Evolutionary conservation across 2,888 invertebrate genomes (phyloP).

Genomic region (Melieria omissa): DNA sequence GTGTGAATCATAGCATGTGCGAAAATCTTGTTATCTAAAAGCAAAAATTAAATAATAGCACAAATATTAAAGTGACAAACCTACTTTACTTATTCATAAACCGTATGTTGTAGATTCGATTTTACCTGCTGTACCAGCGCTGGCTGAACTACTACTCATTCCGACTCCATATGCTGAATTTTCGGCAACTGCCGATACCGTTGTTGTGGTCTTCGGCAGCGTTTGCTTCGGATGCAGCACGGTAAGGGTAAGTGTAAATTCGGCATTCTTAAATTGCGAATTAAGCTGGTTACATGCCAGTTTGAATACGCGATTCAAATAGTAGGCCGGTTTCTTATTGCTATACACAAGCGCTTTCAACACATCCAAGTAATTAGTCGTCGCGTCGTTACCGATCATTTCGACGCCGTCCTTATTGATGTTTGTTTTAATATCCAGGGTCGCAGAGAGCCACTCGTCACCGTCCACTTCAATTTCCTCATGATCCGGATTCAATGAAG

Average conservation of each 20-base stretch:
- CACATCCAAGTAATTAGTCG: slow-evolving; percentile 63
- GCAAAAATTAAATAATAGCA: background rate
- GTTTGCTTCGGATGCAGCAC: slow-evolving; percentile 83
- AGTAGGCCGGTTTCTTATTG: slow-evolving; percentile 96
- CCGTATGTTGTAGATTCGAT: too few species aligned
- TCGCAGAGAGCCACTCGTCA: slow-evolving; percentile 62
- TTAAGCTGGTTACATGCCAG: slow-evolving; percentile 94
- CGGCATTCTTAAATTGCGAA: slow-evolving; percentile 94
- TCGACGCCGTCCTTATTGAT: slow-evolving; percentile 89
- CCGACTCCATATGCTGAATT: slow-evolving; percentile 3
- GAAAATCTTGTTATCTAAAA: slow-evolving; percentile 65
- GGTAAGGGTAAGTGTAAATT: slow-evolving; percentile 91
- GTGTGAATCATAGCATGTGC: slow-evolving; percentile 66
- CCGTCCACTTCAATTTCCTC: slow-evolving; percentile 74
- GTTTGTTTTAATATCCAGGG: slow-evolving; percentile 71
- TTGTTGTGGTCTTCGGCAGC: slow-evolving; percentile 65
- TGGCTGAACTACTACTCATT: background rate
- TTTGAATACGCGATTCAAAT: slow-evolving; percentile 94
- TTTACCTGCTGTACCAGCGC: background rate
- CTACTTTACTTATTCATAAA: background rate
- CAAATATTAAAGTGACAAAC: background rate
- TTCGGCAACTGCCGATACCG: slow-evolving; percentile 11
- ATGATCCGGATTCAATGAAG: slow-evolving; percentile 94
- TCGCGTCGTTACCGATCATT: slow-evolving; percentile 65
- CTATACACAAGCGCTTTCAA: slow-evolving; percentile 80